phyloP scores from a whole-genome alignment of 2,888 invertebrate genomes.

The Odontocerum albicorne region DNA sequence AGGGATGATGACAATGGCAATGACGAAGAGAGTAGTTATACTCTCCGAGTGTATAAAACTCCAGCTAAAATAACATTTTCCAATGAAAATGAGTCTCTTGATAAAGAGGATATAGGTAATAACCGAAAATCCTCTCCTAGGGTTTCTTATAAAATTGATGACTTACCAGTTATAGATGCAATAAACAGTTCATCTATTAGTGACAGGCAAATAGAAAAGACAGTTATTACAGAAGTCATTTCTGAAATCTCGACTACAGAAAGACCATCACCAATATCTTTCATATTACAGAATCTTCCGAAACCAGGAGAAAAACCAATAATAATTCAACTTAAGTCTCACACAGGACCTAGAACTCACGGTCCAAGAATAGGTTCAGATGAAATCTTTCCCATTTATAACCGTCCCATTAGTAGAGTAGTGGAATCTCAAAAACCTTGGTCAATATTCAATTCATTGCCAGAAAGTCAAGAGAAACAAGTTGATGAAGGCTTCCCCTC shows the following conservation, averaged over 20 bases:
- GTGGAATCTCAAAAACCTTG: constrained; percentile 19
- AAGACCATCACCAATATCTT: constrained; percentile 26
- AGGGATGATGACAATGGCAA: constrained; percentile 23
- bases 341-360: constrained; percentile 31
- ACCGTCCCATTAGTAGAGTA: constrained; percentile 21
- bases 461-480: constrained; percentile 14
- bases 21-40: constrained; percentile 24
- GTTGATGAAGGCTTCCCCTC: constrained; percentile 9
- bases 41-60: constrained; percentile 30
- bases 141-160: constrained; percentile 32
- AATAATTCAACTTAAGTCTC: constrained; percentile 31
- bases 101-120: constrained; percentile 1
- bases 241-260: constrained; percentile 17
- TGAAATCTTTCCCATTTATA: constrained; percentile 28
- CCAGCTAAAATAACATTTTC: constrained; percentile 16
- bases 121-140: constrained; percentile 2
- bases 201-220: not conserved
- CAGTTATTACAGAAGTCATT: not conserved
- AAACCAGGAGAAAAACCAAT: constrained; percentile 35
- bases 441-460: constrained; percentile 19
- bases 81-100: constrained; percentile 4
- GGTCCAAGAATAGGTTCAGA: constrained; percentile 32
- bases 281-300: constrained; percentile 34
- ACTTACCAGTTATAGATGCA: constrained; percentile 19
- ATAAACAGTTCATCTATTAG: constrained; percentile 10